Percentiles rank a stretch among this genome's conserved stretches.
phyloP scores from a whole-genome alignment of 2,888 invertebrate species.

The Pseudoips prasinana region DNA sequence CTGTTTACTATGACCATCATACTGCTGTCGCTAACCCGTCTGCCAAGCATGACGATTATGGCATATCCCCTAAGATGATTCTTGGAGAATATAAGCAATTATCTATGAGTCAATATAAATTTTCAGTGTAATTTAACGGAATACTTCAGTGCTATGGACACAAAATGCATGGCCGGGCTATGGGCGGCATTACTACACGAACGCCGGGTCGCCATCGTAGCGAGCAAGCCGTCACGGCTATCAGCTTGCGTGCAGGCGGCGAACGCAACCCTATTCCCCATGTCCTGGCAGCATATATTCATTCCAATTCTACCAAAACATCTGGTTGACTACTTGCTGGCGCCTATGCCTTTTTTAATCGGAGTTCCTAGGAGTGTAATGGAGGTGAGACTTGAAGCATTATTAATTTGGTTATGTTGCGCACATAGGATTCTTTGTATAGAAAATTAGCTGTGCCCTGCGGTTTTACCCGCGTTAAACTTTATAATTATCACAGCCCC shows the following conservation, averaged over 20 bases:
- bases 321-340: conserved; percentile 93
- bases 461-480: no score
- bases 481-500: no score
- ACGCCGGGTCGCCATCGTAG: conserved; percentile 95
- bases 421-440: no score
- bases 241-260: conserved; percentile 97
- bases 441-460: no score
- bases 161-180: conserved; percentile 96
- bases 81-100: no score
- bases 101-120: no score
- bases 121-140: conserved; percentile 97
- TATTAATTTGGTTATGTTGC: no score
- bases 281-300: conserved; percentile 99
- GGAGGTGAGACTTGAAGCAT: conserved; percentile 84
- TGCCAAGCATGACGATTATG: no score
- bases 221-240: conserved; percentile 92
- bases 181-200: conserved; percentile 98
- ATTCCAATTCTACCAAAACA: conserved; percentile 96
- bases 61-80: no score
- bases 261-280: conserved; percentile 96
- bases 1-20: no score
- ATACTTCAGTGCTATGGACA: conserved; percentile 98
- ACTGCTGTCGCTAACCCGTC: no score
- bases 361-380: conserved; percentile 95
- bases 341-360: conserved; percentile 99